These are phyloP conservation scores for Drosophila pachea DNA, from an alignment of 1,140 invertebrate species.

Conservation along the genomic window DNA sequence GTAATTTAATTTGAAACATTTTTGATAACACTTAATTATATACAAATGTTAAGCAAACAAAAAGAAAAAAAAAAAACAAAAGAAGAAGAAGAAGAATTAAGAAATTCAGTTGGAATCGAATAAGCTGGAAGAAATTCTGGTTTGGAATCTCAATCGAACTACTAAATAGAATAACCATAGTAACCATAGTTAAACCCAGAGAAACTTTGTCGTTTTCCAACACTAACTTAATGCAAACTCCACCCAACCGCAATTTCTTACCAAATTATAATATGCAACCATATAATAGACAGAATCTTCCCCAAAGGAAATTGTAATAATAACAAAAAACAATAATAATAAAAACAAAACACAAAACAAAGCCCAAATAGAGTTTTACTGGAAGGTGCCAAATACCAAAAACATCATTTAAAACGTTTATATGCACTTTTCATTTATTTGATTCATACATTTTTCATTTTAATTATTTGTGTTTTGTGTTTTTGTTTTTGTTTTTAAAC, in stretches of 20 bases:
- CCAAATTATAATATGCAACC: conserved; percentile 51
- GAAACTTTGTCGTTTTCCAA: neutral
- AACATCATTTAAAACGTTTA: conserved; percentile 69
- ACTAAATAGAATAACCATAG: too few species aligned
- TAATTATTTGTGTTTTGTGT: neutral
- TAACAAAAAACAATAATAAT: conserved; percentile 43
- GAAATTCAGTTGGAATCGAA: neutral
- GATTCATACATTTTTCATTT: conserved; percentile 65
- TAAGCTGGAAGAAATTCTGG: too few species aligned
- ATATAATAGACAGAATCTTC: conserved; percentile 54
- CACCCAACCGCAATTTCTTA: conserved; percentile 27
- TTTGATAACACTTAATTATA: conserved; percentile 15
- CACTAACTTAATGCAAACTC: conserved; percentile 1
- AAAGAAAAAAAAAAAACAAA: neutral
- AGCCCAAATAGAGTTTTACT: neutral
- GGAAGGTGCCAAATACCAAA: neutral
- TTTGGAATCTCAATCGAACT: too few species aligned
- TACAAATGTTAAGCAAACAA: neutral
- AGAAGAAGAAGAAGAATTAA: neutral
- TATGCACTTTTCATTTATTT: conserved; percentile 76
- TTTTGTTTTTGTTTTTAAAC: conserved; percentile 43
- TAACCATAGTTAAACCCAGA: neutral
- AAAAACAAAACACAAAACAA: conserved; percentile 60
- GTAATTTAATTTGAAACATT: conserved; percentile 1
- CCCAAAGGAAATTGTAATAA: conserved; percentile 28